Conservation (phyloP, 2,113 vertebrate species). For the Petroica traversi region DNA sequence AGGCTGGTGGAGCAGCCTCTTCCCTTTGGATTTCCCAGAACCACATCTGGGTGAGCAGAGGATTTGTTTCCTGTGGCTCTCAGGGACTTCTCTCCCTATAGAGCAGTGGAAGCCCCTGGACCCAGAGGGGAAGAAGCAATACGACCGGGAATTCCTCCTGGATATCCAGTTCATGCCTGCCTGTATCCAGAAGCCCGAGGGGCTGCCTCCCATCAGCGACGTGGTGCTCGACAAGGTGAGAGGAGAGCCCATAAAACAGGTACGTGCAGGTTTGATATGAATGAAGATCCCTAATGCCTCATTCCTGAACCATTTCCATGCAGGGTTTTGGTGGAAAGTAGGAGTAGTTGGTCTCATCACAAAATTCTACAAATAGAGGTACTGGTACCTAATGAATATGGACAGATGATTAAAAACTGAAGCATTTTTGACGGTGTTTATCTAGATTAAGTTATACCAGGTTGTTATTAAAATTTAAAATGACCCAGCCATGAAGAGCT, state of each 20-base stretch:
- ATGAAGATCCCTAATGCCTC: not conserved
- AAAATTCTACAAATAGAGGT: not conserved
- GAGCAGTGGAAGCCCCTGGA: conserved; percentile 79
- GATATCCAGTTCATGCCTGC: conserved; percentile 94
- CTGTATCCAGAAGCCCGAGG: conserved; percentile 91
- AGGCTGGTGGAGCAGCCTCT: not conserved
- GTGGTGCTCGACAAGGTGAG: conserved; percentile 97
- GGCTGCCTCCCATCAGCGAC: conserved; percentile 93
- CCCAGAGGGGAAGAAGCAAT: conserved; percentile 87
- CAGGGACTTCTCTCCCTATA: conserved; percentile 39
- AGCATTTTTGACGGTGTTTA: accelerated
- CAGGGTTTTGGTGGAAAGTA: not conserved
- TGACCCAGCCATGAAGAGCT: accelerated
- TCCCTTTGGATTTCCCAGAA: not conserved
- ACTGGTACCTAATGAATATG: not conserved
- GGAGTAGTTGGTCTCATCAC: not conserved
- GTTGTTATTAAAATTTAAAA: not conserved
- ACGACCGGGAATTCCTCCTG: conserved; percentile 88
- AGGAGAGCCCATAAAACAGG: conserved; percentile 59
- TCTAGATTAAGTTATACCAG: not conserved
- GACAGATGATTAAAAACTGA: not conserved
- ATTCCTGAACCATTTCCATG: accelerated
- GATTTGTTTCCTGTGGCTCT: not conserved
- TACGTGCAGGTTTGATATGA: not conserved
- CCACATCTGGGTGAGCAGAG: accelerated